Conservation (phyloP, 2,888 invertebrate genomes). For the Hypomecis punctinalis region DNA sequence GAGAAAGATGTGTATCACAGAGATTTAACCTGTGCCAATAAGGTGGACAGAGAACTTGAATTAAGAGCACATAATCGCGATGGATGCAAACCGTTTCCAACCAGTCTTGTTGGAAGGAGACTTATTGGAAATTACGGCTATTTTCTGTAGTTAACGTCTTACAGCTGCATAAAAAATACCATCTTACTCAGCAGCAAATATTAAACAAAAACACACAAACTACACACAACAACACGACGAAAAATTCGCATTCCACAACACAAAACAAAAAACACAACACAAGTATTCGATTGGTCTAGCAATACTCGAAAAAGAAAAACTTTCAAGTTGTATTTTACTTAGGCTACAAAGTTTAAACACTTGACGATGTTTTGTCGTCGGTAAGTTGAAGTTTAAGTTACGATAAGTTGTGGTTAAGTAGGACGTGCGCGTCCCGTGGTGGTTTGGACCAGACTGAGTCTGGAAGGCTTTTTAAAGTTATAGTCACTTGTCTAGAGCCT, state of each 20-base stretch:
- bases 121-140: too few relatives aligned
- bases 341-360: constrained; percentile 18
- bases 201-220: constrained; percentile 27
- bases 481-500: background rate
- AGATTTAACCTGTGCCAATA: too few relatives aligned
- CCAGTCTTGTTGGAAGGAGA: too few relatives aligned
- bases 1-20: too few relatives aligned
- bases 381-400: constrained; percentile 22
- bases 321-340: constrained; percentile 6
- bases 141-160: background rate
- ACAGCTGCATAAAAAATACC: background rate
- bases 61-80: too few relatives aligned
- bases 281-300: constrained; percentile 25
- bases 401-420: constrained; percentile 60
- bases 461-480: constrained; percentile 19
- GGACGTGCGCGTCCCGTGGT: constrained; percentile 56
- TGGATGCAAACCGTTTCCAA: too few relatives aligned
- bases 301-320: constrained; percentile 25
- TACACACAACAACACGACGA: constrained; percentile 42
- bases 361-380: constrained; percentile 28
- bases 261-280: constrained; percentile 51
- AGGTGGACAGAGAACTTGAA: too few relatives aligned
- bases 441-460: constrained; percentile 56
- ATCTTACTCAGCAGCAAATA: constrained; percentile 5
- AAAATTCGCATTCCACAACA: constrained; percentile 61